Base-by-base conservation (phyloP, 2,888 invertebrate species). In the Agrochola macilenta region DNA sequence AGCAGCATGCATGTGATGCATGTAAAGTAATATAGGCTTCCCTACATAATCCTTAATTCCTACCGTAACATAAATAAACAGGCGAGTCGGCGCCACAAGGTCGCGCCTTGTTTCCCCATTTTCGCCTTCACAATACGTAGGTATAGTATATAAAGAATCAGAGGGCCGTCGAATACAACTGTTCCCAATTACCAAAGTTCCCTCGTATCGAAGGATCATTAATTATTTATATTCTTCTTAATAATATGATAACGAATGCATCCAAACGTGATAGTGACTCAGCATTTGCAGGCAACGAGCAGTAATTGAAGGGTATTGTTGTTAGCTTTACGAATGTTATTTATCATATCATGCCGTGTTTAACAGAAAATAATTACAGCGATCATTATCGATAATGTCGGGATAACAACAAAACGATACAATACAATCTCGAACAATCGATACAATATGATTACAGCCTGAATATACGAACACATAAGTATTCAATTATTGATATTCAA, bases 211-310 rank as follows among this genome's bases (percentile, higher is more conserved):
- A 79, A 79, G 74, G 79, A 73, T 81, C 83, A 88, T 90, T 90
- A 78, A 89, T 90, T 90, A 91, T 91, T 88, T 89, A 90, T 88
- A 69, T 74, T 65, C 72, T 69, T 87, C 83, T 84, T 89, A 90
- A 91, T 92, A 89, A 82, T 92, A 92, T 92, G 91, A 69, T 92
- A 93, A 93, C 90, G 91, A 92, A 93, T 92, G 91, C 93, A 88
- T 84, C 82, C 85, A 83, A 79, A 79, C 78, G 85, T 88, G 86
- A 87, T 87, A 91, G 87, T 83, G 83, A 88, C 87, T 87, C 84
- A 81, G 86, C 83, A 84, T 84, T 81, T 81, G 75, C 69, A 26
- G 78, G 78, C 72, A 85, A 85, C 85, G 75, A 60, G 46, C 60
- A 23, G 52, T 82, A 82, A 89, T 88, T 85, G 84, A 88, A 74